phyloP scores from a whole-genome alignment of 2,113 vertebrate genomes.

The Syngnathus scovelli region DNA sequence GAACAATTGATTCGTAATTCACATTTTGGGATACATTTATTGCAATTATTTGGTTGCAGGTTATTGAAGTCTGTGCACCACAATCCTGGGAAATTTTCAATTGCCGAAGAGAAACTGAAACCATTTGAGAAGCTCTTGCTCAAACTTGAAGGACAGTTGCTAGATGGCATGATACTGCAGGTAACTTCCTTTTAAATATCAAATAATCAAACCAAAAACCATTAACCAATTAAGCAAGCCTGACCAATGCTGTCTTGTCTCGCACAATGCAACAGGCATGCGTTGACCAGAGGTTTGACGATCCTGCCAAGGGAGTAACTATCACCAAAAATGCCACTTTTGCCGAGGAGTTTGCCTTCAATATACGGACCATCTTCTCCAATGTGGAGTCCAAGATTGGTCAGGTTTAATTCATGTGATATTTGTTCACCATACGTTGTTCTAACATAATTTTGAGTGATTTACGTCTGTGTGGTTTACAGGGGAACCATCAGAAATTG shows the following conservation, averaged over 20 bases:
- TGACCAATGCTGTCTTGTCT: neutral
- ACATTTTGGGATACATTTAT: neutral
- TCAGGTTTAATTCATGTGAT: constrained; percentile 44
- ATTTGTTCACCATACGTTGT: neutral
- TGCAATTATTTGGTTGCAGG: constrained; percentile 54
- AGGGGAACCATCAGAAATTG: constrained; percentile 96
- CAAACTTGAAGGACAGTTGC: constrained; percentile 88
- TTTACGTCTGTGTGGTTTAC: constrained; percentile 20
- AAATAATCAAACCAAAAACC: neutral
- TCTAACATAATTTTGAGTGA: neutral
- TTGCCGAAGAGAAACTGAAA: constrained; percentile 93
- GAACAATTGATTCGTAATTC: neutral
- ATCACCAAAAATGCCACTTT: constrained; percentile 92
- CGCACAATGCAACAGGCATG: constrained; percentile 73
- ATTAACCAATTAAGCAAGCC: neutral
- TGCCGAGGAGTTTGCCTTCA: constrained; percentile 91
- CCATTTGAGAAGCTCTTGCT: constrained; percentile 95
- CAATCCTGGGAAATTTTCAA: constrained; percentile 92
- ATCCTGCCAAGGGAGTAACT: constrained; percentile 79
- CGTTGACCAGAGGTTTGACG: constrained; percentile 95
- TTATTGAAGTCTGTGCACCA: constrained; percentile 97
- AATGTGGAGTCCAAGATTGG: constrained; percentile 91
- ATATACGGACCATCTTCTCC: constrained; percentile 86
- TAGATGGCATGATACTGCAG: constrained; percentile 95
- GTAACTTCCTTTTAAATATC: constrained; percentile 55